phyloP scores from a whole-genome alignment of 2,113 vertebrate genomes.

The Eretmochelys imbricata region DNA sequence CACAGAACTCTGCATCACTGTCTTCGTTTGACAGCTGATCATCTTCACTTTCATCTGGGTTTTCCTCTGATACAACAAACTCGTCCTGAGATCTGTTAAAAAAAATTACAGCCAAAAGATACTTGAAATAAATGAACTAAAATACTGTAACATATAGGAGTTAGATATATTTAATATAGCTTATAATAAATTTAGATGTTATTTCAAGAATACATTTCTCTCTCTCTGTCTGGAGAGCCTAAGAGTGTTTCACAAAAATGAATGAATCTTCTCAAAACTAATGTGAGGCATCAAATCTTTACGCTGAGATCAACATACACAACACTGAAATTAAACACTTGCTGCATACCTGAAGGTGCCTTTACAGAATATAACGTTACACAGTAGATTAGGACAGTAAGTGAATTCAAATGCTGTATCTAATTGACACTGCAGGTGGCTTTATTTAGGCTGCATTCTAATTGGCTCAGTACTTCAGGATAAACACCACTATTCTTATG shows the following conservation, averaged over 20 bases:
- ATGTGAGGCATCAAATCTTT: neutral
- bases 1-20: constrained; percentile 83
- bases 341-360: neutral
- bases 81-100: constrained; percentile 90
- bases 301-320: neutral
- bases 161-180: neutral
- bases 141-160: neutral
- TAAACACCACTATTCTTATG: neutral
- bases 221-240: neutral
- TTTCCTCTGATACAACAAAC: constrained; percentile 89
- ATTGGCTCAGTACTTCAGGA: neutral
- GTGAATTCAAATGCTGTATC: neutral
- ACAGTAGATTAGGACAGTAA: neutral
- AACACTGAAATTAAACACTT: neutral
- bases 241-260: neutral
- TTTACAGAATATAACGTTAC: neutral
- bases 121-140: fast-evolving
- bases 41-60: constrained; percentile 85
- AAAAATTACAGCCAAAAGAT: neutral
- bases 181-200: neutral
- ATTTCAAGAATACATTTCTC: neutral
- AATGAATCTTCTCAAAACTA: neutral
- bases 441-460: neutral
- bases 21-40: constrained; percentile 85
- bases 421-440: neutral